Base-by-base conservation (phyloP, 2,888 invertebrate genomes). In the Oscheius sp. region DNA sequence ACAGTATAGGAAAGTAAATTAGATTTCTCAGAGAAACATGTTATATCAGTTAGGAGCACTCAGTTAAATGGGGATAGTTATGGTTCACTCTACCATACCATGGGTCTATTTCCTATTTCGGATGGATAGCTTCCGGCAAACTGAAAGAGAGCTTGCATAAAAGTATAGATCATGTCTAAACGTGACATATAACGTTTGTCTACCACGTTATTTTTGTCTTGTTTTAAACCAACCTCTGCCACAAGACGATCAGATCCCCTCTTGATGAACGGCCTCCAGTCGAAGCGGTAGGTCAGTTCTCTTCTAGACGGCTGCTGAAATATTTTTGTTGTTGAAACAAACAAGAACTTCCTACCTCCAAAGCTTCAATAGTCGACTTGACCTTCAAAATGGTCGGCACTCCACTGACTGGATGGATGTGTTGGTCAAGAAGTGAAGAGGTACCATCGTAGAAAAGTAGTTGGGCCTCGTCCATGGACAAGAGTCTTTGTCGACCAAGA, bases 191-290 rank as follows among this genome's bases (percentile, higher is more conserved):
- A 0, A 21, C 21, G 21, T 81, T 90, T 90, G 21, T 0, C 21
- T 21, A 21, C 21, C 21, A 21, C 21, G 21, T 21, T 21, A 21
- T 21, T 21, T 21, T 21, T 21, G 21, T 21, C 21, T 21, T 21
- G 21, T 21, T 21, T 21, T 21, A 42, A 42, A 42, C 42, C 42
- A 73, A 84, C 84, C 84, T 84, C 82, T 11, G 79, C 82, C n/a
- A 82, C 74, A 55, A 78, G 62, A 70, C 81, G 77, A 50, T 73
- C 76, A 2, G 88, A 92, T 50, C 93, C 92, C 78, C 94, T 93
- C 33, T 95, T 92, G 75, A 95, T 92, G 91, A 95, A 95, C 90
- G 95, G 96, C 55, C 96, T 92, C 96, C 96, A 97, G 90, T 97
- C 96, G 87, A 96, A 95, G 79, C 96, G 92, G 88, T 96, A 96